Percentiles rank a stretch among this genome's conserved stretches.
Conservation (phyloP, 2,113 vertebrate species). For the Gymnogyps californianus region DNA sequence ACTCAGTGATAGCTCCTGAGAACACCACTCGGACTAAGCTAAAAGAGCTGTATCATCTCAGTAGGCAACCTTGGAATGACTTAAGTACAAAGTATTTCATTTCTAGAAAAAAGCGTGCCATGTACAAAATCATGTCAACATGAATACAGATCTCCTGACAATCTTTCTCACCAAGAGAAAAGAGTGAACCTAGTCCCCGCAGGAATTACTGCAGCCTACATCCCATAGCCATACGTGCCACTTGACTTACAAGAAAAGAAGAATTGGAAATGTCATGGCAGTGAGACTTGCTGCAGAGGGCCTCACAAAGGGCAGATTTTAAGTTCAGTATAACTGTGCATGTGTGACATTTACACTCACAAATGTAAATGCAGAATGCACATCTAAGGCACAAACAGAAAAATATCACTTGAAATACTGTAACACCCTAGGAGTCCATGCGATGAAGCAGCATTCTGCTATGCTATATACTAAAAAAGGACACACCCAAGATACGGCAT, state of each 20-base stretch:
- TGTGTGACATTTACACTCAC: neutral
- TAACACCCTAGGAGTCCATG: neutral
- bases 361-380: neutral
- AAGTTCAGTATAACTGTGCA: neutral
- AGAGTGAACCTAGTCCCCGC: neutral
- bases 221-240: neutral
- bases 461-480: neutral
- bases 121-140: neutral
- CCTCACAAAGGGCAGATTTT: neutral
- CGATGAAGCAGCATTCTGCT: neutral
- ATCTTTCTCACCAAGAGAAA: neutral
- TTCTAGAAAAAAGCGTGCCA: neutral
- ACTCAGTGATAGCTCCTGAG: neutral
- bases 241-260: neutral
- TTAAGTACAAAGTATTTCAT: neutral
- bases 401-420: neutral
- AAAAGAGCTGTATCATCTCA: neutral
- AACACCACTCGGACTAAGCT: neutral
- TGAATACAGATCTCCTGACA: neutral
- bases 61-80: neutral
- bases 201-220: neutral
- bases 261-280: neutral
- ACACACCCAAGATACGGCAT: neutral
- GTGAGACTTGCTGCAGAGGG: neutral
- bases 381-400: neutral